Conservation (phyloP, 1,140 invertebrate species). For the Oscheius sp. region DNA sequence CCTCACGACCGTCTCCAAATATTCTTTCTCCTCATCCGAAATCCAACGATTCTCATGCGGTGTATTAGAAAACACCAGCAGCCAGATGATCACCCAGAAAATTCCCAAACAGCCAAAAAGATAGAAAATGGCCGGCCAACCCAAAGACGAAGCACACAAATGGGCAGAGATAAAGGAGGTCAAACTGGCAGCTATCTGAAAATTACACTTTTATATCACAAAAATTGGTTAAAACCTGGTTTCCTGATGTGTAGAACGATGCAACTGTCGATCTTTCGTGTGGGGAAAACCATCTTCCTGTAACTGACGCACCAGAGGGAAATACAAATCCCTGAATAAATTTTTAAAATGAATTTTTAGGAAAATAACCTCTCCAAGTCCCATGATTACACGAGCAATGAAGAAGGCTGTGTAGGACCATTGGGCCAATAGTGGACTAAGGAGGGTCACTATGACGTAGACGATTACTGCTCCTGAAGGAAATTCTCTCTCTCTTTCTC, state of each 20-base stretch:
- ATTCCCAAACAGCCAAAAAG: slow-evolving; percentile 19
- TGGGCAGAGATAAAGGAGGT: slow-evolving; percentile 15
- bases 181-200: not conserved
- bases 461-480: slow-evolving; percentile 13
- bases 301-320: slow-evolving; percentile 14
- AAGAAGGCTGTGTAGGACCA: slow-evolving; percentile 27
- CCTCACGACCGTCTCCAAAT: not conserved
- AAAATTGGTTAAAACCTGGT: slow-evolving; percentile 17
- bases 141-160: slow-evolving; percentile 13
- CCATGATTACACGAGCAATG: slow-evolving; percentile 30
- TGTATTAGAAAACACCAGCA: slow-evolving; percentile 18
- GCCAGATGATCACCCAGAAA: slow-evolving; percentile 20
- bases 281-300: slow-evolving; percentile 26
- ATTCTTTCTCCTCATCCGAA: slow-evolving; percentile 32
- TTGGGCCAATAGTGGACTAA: slow-evolving; percentile 28
- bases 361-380: slow-evolving; percentile 19
- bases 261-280: slow-evolving; percentile 27
- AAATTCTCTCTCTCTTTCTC: not conserved
- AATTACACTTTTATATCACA: not conserved
- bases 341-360: not conserved
- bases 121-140: slow-evolving; percentile 35
- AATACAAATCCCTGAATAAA: slow-evolving; percentile 32
- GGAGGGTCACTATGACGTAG: slow-evolving; percentile 23
- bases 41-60: slow-evolving; percentile 28
- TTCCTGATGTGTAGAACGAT: slow-evolving; percentile 35